phyloP scores from a whole-genome alignment of 2,113 vertebrate genomes.

The Cyanistes caeruleus region DNA sequence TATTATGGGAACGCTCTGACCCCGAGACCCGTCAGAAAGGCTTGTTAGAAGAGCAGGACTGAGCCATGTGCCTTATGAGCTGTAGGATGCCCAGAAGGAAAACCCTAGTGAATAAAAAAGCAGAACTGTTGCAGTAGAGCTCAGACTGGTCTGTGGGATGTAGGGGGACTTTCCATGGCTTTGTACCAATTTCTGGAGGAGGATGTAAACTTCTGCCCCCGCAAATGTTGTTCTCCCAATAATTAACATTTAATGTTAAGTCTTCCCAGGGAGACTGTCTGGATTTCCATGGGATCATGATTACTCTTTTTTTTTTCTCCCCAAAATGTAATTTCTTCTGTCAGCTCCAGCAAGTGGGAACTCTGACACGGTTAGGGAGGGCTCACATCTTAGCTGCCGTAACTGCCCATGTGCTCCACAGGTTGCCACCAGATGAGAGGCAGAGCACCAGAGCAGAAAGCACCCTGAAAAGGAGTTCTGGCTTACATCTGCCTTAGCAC shows the following conservation, averaged over 20 bases:
- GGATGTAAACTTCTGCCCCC: neutral
- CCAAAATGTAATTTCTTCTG: neutral
- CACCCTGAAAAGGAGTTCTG: neutral
- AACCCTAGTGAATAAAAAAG: slow-evolving; percentile 3
- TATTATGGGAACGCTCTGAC: slow-evolving; percentile 67
- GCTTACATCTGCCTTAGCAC: neutral
- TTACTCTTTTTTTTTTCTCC: neutral
- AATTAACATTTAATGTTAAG: neutral
- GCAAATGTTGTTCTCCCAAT: neutral
- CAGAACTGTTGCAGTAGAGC: neutral
- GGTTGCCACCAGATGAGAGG: slow-evolving; percentile 1
- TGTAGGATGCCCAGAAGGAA: slow-evolving; percentile 56
- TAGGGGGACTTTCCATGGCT: neutral
- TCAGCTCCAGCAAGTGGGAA: neutral
- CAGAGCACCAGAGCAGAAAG: neutral
- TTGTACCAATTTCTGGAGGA: slow-evolving; percentile 21
- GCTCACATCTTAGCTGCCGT: neutral
- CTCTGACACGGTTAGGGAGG: neutral
- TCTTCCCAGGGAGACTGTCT: neutral
- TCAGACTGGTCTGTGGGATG: neutral
- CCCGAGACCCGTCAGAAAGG: slow-evolving; percentile 23
- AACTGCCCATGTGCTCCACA: neutral
- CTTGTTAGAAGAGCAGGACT: slow-evolving; percentile 39
- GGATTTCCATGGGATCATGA: neutral
- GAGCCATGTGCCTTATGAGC: slow-evolving; percentile 30